Evolutionary conservation across 2,113 vertebrate genomes (phyloP).

Genomic region (Datnioides undecimradiatus): DNA sequence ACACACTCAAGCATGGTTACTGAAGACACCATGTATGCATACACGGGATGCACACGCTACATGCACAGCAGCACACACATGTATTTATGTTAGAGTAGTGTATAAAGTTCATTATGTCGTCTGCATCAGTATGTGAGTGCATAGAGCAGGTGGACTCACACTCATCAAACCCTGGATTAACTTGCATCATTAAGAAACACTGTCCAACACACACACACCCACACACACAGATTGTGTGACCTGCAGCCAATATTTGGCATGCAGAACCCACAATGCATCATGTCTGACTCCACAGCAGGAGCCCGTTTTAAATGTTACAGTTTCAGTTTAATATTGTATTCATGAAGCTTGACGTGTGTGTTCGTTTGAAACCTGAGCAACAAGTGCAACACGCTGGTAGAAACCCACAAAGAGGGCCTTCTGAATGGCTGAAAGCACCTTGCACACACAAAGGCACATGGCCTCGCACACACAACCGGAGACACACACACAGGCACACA

Average conservation of each 20-base stretch:
- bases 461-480: constrained; percentile 4
- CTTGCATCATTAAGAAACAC: constrained; percentile 22
- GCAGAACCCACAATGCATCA: background rate
- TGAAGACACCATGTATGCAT: constrained; percentile 4
- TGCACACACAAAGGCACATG: constrained; percentile 28
- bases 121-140: background rate
- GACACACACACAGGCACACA: constrained; percentile 13
- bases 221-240: constrained; percentile 20
- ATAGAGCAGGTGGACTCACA: background rate
- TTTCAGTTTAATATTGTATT: background rate
- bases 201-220: background rate
- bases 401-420: constrained; percentile 34
- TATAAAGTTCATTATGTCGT: background rate
- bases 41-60: background rate
- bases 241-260: constrained; percentile 14
- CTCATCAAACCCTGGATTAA: background rate
- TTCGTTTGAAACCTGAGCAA: background rate
- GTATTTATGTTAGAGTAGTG: background rate
- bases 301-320: background rate
- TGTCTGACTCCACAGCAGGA: background rate
- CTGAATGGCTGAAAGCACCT: constrained; percentile 35
- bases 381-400: background rate
- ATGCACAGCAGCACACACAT: background rate
- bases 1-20: constrained; percentile 14
- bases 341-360: background rate